Base-by-base conservation (phyloP, 2,888 invertebrate species). In the Thymelicus acteon region DNA sequence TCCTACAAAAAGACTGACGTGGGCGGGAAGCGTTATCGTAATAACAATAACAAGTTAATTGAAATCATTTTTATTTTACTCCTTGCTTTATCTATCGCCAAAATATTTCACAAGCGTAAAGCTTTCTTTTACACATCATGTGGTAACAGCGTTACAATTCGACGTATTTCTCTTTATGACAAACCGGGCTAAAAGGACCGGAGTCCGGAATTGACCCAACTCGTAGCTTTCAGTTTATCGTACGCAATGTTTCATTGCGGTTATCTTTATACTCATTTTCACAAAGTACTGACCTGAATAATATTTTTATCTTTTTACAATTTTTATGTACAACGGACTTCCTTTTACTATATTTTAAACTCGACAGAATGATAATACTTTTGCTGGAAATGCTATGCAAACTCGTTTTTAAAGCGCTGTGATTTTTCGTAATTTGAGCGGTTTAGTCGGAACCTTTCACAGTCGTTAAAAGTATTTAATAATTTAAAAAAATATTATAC, bases 231-330 rank as follows among this genome's bases (percentile, higher is more conserved):
- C 67, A 60, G 60, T 67, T 67, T 67, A 60, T 67, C 67, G 60
- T 60, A 67, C 47, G 66, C 67, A 60, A 60, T 67, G 67, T 67
- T 67, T 67, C 49, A 67, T 67, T 67, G 67, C 60, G 67, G 65
- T 48, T 66, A 66, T 67, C 67, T 66, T 67, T 48, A 60, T 49
- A 48, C 67, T 52, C 60, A 60, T 67, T 67, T 52, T 52, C 52
- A 49, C 57, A 64, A 37, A 48, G 48, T 49, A 67, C 60, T 49
- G 52, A 52, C 67, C 60, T 24, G 40, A 60, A 67, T 63, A 60
- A 60, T 15, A 60, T 67, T 67, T 67, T 60, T 63, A 63, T 49
- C 37, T 49, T 37, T 49, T 39, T 37, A 19, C 49, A 63, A 63
- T 47, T 63, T 63, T 62, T 52, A 57, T 57, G 57, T 57, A 57